Evolutionary conservation across 2,113 vertebrate genomes (phyloP), one percentile per base, ranked within the genome.

Genomic region (Sardina pilchardus): DNA sequence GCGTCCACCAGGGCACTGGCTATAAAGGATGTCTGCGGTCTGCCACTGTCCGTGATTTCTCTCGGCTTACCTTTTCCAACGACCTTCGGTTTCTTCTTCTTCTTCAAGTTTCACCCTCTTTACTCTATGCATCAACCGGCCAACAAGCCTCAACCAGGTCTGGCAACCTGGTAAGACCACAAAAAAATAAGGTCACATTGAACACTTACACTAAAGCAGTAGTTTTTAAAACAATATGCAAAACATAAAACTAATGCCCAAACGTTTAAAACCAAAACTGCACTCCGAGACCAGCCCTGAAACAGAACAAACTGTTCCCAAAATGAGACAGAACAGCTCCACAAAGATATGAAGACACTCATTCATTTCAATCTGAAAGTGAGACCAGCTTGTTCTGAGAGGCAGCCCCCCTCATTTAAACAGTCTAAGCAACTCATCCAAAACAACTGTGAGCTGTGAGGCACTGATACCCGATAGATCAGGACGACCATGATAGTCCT

Each of bases 21-120:
- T 6, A 1, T 7, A 24, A 63, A 26, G 56, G 59, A 30, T 75
- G 30, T 36, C 14, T 10, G 10, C 2, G 26, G 59, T 8, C 59
- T 63, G 24, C 5, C 21, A 63, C 45, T 1, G 24, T 26, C 59
- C 21, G 24, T 26, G 24, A 3, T 26, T 21, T 63, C 59, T 63
- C 14, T 39, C 24, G 1, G 19, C 80, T 14, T 94, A 98, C 97
- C 97, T 97, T 93, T 95, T 94, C 94, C 95, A 95, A 90, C 93
- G 92, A 94, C 94, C 96, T 90, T 96, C 93, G 91, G 94, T 94
- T 91, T 95, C 93, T 91, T 75, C 67, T 71, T 71, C 63, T 75
- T 96, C 95, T 95, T 97, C 96, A 95, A 96, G 96, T 91, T 97
- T 97, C 89, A 96, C 93, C 94, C 96, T 97, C 96, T 99, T 99